Evolutionary conservation across 1,140 invertebrate genomes (phyloP).

Genomic region (Cephus cinctus): DNA sequence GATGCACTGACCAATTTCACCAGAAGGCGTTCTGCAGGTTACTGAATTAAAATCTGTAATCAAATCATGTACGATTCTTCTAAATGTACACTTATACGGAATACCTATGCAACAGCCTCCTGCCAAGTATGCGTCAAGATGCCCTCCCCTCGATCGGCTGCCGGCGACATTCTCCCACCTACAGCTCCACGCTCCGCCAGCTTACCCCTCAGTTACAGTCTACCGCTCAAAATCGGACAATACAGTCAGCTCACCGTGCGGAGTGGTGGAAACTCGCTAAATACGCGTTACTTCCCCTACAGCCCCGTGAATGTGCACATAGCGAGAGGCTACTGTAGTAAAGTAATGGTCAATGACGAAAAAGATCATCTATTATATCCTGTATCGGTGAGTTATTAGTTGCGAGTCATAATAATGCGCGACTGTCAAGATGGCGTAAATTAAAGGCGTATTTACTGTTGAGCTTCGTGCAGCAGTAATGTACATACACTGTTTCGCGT

Average conservation of each 20-base stretch:
- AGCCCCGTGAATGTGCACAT: too few species aligned
- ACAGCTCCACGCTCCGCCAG: too few species aligned
- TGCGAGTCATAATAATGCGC: neutral
- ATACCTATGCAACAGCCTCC: neutral
- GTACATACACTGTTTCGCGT: neutral
- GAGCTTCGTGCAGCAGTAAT: neutral
- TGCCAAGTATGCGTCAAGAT: neutral
- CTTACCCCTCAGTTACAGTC: too few species aligned
- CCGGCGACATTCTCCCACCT: too few species aligned
- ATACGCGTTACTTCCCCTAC: too few species aligned
- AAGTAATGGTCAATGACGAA: neutral
- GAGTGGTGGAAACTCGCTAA: too few species aligned
- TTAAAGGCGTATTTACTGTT: neutral
- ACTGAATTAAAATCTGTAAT: neutral
- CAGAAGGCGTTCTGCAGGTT: neutral
- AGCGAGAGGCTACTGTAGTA: too few species aligned
- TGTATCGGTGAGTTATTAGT: neutral
- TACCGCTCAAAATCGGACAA: too few species aligned
- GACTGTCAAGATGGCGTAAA: neutral
- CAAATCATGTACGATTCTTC: neutral
- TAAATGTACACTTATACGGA: neutral
- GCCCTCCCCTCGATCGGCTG: too few species aligned
- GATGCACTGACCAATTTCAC: conserved; percentile 36
- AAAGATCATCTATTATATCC: too few species aligned
- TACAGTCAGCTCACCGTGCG: too few species aligned